Conservation (phyloP, 2,888 invertebrate genomes). For the Dexiosoma caninum region DNA sequence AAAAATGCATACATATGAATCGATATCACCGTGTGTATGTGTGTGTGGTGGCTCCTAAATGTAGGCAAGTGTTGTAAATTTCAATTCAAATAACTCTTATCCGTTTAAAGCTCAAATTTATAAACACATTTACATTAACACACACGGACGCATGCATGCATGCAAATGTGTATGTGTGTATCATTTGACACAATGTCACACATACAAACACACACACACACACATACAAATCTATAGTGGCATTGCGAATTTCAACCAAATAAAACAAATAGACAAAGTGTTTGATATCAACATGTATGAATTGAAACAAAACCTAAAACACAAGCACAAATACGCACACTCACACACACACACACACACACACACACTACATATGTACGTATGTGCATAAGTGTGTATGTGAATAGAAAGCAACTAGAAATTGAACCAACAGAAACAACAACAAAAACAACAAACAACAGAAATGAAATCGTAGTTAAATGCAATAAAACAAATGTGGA, state of each 20-base stretch:
- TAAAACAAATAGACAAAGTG: slow-evolving; percentile 26
- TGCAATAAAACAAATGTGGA: slow-evolving; percentile 62
- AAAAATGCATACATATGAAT: not conserved
- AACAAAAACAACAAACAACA: too few species aligned
- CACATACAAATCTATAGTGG: not conserved
- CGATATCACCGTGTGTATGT: too few species aligned
- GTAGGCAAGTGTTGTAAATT: slow-evolving; percentile 63
- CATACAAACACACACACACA: not conserved
- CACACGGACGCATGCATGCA: slow-evolving; percentile 2
- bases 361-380: too few species aligned
- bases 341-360: not conserved
- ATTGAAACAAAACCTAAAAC: not conserved
- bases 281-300: slow-evolving; percentile 50
- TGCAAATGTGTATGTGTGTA: too few species aligned
- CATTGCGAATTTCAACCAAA: not conserved
- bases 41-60: slow-evolving; percentile 19
- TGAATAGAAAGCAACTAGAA: not conserved
- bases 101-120: slow-evolving; percentile 52
- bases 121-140: slow-evolving; percentile 1
- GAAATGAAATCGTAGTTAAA: slow-evolving; percentile 22
- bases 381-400: not conserved
- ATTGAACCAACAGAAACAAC: slow-evolving; percentile 9
- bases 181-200: not conserved
- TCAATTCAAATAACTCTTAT: slow-evolving; percentile 61
- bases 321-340: not conserved